phyloP scores from a whole-genome alignment of 2,113 vertebrate species.

The zebrafish (Danio rerio) region GRCz12tu NC_133199.1:9017001-9017500 shows the following conservation, averaged over 20 bases:
- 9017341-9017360: conserved; percentile 31
- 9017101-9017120: neutral
- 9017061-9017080: neutral
- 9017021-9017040: neutral
- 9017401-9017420: neutral
- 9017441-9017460: too few species aligned
- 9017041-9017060: neutral
- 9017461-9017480: too few species aligned
- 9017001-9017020: neutral
- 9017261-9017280: conserved; percentile 3
- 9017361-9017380: conserved; percentile 6
- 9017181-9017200: neutral
- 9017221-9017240: neutral
- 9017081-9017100: neutral
- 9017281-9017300: conserved; percentile 25
- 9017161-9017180: neutral
- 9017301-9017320: conserved; percentile 47
- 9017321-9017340: conserved; percentile 55
- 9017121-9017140: neutral
- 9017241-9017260: neutral
- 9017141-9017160: neutral
- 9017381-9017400: neutral
- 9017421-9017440: neutral
- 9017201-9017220: neutral
- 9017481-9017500: too few species aligned